These are phyloP conservation scores for Agrochola circellaris DNA, from an alignment of 2,888 invertebrate species.

Conservation along the genomic window DNA sequence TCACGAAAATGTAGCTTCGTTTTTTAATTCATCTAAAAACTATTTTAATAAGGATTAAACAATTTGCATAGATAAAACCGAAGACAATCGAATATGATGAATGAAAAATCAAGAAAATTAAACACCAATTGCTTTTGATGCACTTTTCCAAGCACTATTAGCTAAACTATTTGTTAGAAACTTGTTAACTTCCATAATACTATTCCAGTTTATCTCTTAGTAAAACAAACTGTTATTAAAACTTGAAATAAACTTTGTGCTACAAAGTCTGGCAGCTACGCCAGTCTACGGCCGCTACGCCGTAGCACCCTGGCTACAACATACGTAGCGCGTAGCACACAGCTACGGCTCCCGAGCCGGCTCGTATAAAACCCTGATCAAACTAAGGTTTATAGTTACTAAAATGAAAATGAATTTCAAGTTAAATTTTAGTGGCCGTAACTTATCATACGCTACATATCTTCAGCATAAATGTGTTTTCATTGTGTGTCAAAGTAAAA, in stretches of 20 bases:
- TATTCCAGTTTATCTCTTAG: conserved; percentile 22
- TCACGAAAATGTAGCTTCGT: not conserved
- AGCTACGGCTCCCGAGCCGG: conserved; percentile 25
- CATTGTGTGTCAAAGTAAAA: not conserved
- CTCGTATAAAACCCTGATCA: conserved; percentile 30
- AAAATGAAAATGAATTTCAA: conserved; percentile 33
- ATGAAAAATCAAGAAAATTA: not conserved
- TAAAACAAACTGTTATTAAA: conserved; percentile 42
- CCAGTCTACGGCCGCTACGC: conserved; percentile 43
- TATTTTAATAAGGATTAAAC: not conserved
- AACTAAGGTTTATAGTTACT: conserved; percentile 38
- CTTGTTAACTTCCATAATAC: not conserved
- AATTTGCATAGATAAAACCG: not conserved
- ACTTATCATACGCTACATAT: conserved; percentile 4
- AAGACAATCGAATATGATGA: not conserved
- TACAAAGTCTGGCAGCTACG: conserved; percentile 48
- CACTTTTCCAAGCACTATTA: not conserved
- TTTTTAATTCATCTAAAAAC: not conserved
- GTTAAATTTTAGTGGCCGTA: conserved; percentile 1
- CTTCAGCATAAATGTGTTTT: conserved; percentile 1
- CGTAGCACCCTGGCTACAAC: conserved; percentile 50
- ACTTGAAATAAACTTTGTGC: conserved; percentile 44
- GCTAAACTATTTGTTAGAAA: not conserved
- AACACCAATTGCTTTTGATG: not conserved
- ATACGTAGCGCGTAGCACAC: conserved; percentile 49